Conservation (phyloP, 1,140 invertebrate genomes). For the Trachelipus rathkii region DNA sequence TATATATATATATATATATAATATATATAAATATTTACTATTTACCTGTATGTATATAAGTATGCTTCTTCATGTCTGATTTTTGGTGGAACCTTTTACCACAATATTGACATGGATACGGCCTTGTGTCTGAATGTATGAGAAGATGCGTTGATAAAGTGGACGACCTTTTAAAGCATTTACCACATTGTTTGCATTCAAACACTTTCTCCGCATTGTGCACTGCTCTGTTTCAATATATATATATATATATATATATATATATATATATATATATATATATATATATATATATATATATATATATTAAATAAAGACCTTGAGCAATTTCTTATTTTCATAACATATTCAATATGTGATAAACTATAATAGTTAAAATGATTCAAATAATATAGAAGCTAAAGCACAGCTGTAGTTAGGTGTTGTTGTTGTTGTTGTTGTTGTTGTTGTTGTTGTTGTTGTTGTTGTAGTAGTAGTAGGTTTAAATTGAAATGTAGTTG, state of each 20-base stretch:
- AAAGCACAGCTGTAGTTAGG: too few species aligned
- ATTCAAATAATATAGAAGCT: too few species aligned
- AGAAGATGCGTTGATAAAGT: constrained; percentile 96
- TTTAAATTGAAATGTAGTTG: too few species aligned
- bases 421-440: too few species aligned
- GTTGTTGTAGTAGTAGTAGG: too few species aligned
- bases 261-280: constrained; percentile 5
- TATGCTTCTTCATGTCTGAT: constrained; percentile 99
- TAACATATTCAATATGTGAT: too few species aligned
- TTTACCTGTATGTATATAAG: constrained; percentile 95
- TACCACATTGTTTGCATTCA: constrained; percentile 95
- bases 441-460: too few species aligned
- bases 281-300: neutral
- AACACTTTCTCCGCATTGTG: constrained; percentile 92
- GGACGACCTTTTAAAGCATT: constrained; percentile 94
- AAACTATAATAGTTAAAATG: too few species aligned
- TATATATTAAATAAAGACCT: neutral
- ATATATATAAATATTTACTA: neutral
- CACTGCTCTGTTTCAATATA: constrained; percentile 63
- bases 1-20: constrained; percentile 60
- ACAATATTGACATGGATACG: constrained; percentile 93
- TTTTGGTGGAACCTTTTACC: constrained; percentile 99
- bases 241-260: constrained; percentile 37
- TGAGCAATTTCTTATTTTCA: too few species aligned
- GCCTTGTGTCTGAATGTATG: constrained; percentile 95